These are phyloP conservation scores for Aproaerema taeniolella DNA, from an alignment of 2,888 invertebrate genomes.

Conservation along the genomic window DNA sequence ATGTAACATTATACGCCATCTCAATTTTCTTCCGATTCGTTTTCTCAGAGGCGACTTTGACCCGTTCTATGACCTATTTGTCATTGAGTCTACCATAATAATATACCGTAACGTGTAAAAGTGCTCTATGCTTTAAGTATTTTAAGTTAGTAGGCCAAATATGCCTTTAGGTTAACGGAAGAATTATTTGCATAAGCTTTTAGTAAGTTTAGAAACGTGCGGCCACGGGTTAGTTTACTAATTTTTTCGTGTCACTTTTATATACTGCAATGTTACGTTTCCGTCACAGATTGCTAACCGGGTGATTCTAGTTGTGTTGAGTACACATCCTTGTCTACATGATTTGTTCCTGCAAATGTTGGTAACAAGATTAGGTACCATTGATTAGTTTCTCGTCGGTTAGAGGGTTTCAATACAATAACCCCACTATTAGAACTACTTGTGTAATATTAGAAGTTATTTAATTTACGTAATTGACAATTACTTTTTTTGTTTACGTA, in stretches of 20 bases:
- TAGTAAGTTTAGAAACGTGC: conserved; percentile 24
- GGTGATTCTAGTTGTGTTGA: neutral
- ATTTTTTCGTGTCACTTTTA: conserved; percentile 1
- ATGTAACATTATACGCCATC: conserved; percentile 39
- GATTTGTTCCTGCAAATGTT: conserved; percentile 3
- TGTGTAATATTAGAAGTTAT: neutral
- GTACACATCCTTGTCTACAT: neutral
- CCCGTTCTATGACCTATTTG: conserved; percentile 57
- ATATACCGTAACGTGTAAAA: conserved; percentile 65
- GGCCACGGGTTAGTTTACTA: conserved; percentile 4
- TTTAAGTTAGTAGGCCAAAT: conserved; percentile 58
- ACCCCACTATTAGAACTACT: conserved; percentile 24
- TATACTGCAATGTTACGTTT: conserved; percentile 1
- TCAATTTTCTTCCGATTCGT: conserved; percentile 32
- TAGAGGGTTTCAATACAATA: conserved; percentile 58
- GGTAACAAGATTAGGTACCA: conserved; percentile 58
- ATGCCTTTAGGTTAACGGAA: conserved; percentile 68
- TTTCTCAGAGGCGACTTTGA: conserved; percentile 52
- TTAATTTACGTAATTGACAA: too few relatives aligned
- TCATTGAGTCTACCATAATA: conserved; percentile 50
- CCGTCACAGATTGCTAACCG: too few relatives aligned
- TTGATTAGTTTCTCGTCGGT: conserved; percentile 44
- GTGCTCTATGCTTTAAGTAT: conserved; percentile 45
- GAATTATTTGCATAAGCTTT: conserved; percentile 51
- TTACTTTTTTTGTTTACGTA: conserved; percentile 62